Evolutionary conservation across 2,888 invertebrate genomes (phyloP).

Genomic region (Phaedon cochleariae): DNA sequence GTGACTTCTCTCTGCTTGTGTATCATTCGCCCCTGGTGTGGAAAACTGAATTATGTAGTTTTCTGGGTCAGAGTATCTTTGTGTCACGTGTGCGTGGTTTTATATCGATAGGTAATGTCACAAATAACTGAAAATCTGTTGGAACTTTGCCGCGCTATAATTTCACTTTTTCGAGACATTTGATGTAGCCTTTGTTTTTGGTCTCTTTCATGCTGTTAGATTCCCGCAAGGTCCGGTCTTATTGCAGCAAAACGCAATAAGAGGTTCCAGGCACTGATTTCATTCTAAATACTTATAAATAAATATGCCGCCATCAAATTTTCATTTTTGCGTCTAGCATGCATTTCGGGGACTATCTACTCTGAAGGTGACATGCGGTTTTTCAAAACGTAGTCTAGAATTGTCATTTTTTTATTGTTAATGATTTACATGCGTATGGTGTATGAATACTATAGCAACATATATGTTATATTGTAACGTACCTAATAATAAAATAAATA

Average conservation of each 20-base stretch:
- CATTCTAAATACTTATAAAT: conserved; percentile 31
- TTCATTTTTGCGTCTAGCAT: conserved; percentile 37
- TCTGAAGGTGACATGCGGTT: conserved; percentile 42
- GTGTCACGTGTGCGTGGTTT: conserved; percentile 50
- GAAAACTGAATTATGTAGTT: too few species aligned
- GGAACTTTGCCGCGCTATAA: conserved; percentile 39
- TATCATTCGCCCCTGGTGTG: too few species aligned
- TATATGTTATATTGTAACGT: conserved; percentile 63
- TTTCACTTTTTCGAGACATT: conserved; percentile 45
- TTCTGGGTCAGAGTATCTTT: conserved; percentile 11
- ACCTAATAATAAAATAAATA: conserved; percentile 56
- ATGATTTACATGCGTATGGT: conserved; percentile 58
- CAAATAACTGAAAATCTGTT: conserved; percentile 47
- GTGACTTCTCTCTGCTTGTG: too few species aligned
- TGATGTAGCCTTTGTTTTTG: conserved; percentile 33
- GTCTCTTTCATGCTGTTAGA: conserved; percentile 35
- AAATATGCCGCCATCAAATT: conserved; percentile 43
- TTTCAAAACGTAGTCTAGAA: conserved; percentile 57
- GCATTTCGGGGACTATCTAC: conserved; percentile 34
- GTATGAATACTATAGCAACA: conserved; percentile 60
- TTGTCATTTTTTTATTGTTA: conserved; percentile 60
- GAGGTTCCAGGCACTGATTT: conserved; percentile 43
- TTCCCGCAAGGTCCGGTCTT: conserved; percentile 27
- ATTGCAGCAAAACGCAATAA: conserved; percentile 24
- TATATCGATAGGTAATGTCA: conserved; percentile 55